Conservation (phyloP, 2,888 invertebrate species). For the Cephus pulcher region DNA sequence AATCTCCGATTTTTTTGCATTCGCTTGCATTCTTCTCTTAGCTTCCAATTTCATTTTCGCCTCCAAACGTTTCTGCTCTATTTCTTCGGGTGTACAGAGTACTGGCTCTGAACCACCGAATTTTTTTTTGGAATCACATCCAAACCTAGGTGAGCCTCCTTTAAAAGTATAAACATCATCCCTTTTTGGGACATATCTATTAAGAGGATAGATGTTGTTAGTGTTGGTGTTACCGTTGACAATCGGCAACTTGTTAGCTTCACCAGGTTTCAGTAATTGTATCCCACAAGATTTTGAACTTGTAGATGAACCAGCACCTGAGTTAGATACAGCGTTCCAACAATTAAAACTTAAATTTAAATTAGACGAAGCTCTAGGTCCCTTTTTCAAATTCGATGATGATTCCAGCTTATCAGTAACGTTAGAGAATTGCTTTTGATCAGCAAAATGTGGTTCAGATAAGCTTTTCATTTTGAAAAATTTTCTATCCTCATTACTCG, state of each 20-base stretch:
- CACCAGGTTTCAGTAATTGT: conserved; percentile 13
- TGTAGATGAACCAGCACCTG: conserved; percentile 31
- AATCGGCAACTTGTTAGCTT: conserved; percentile 18
- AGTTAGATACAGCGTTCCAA: neutral
- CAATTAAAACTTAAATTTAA: conserved; percentile 11
- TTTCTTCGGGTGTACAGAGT: conserved; percentile 72
- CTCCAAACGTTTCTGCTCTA: conserved; percentile 72
- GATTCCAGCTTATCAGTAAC: neutral
- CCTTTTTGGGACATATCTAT: conserved; percentile 39
- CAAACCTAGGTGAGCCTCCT: conserved; percentile 23
- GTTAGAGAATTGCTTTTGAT: conserved; percentile 2
- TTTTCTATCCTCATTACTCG: conserved; percentile 33
- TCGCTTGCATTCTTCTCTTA: conserved; percentile 61
- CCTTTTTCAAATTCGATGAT: neutral
- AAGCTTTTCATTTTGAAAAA: conserved; percentile 53
- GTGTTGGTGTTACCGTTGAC: conserved; percentile 26
- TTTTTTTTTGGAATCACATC: conserved; percentile 17
- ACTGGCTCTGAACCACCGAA: conserved; percentile 62
- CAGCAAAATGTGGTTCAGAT: conserved; percentile 42
- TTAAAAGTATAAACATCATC: conserved; percentile 29
- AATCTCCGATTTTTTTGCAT: conserved; percentile 10
- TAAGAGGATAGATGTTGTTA: conserved; percentile 25
- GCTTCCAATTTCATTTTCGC: conserved; percentile 73
- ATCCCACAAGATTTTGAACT: conserved; percentile 33
- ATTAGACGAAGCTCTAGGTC: neutral